phyloP scores from a whole-genome alignment of 1,140 invertebrate genomes.

The Zaprionus davidi region DNA sequence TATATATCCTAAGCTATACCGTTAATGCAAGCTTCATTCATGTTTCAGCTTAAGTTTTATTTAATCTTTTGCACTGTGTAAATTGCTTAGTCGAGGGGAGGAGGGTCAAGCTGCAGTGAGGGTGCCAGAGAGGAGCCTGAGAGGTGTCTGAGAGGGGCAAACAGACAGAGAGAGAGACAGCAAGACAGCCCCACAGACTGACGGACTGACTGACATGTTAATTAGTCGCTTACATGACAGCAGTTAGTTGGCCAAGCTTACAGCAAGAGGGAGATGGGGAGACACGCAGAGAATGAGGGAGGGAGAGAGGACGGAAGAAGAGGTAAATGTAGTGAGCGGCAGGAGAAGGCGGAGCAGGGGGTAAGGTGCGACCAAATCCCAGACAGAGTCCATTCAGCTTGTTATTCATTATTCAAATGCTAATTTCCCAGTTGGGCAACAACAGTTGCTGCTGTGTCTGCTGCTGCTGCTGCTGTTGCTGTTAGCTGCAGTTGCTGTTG shows the following conservation, averaged over 20 bases:
- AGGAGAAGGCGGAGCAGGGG: not conserved
- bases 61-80: constrained; percentile 56
- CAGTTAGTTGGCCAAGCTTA: constrained; percentile 68
- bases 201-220: constrained; percentile 79
- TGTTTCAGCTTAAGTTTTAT: constrained; percentile 56
- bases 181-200: not conserved
- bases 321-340: not conserved
- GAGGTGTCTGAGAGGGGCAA: not conserved
- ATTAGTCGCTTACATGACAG: constrained; percentile 83
- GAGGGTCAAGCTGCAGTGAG: constrained; percentile 20
- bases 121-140: constrained; percentile 1
- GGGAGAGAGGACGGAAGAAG: not conserved
- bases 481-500: constrained; percentile 25
- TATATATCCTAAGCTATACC: not conserved
- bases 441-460: constrained; percentile 27
- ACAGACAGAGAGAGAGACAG: not conserved
- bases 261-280: not conserved
- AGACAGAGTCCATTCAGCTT: constrained; percentile 36
- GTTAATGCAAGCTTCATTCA: not conserved
- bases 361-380: constrained; percentile 8
- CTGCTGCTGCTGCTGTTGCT: not conserved
- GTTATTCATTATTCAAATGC: constrained; percentile 71
- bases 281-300: not conserved
- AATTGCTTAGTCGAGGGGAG: constrained; percentile 39
- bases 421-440: constrained; percentile 69